Base-by-base conservation (phyloP, 2,888 invertebrate genomes). In the Coenonympha glycerion region DNA sequence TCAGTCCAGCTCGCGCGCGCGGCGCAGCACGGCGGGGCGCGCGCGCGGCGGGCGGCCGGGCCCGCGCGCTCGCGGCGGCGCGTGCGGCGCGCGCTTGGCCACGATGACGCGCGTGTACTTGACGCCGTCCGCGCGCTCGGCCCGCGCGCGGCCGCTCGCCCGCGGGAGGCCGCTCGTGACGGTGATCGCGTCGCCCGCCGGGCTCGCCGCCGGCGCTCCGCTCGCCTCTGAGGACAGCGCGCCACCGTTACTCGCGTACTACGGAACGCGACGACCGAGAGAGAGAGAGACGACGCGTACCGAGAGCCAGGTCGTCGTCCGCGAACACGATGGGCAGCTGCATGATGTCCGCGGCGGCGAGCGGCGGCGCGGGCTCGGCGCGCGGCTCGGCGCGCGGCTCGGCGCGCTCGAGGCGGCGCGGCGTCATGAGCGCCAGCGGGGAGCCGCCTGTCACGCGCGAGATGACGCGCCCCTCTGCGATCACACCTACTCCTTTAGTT, bases 281-380 rank as follows among this genome's bases (percentile, higher is more conserved):
- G 33, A 13, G 16, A 2, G 8, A 2, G 2, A 6, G 16, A 5
- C 8, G 24, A n/a, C 5, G 6, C 48, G 18, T 9, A 31, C 21
- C 42, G 41, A 50, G 40, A 21, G 47, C 40, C 45, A 55, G 59
- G 36, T 82, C 87, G 66, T 89, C 89, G 68, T 90, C 89, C 34
- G 90, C 90, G 69, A 90, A 89, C 72, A 90, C 89, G 61, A 90
- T 89, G 46, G 90, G 90, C 68, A 90, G 82, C 60, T 89, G 89
- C 74, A 90, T 68, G 66, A 90, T 90, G 74, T 89, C 90, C 18
- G 76, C 78, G 52, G 74, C 66, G 49, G 56, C 61, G 31, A 62
- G 61, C 49, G n/a, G n/a, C n/a, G n/a, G n/a, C n/a, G 57, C 44
- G 50, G 30, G 28, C 42, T 50, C 47, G 47, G 54, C 33, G 57